Conservation (phyloP, 2,797 vertebrate species). For the Falco concolor region DNA sequence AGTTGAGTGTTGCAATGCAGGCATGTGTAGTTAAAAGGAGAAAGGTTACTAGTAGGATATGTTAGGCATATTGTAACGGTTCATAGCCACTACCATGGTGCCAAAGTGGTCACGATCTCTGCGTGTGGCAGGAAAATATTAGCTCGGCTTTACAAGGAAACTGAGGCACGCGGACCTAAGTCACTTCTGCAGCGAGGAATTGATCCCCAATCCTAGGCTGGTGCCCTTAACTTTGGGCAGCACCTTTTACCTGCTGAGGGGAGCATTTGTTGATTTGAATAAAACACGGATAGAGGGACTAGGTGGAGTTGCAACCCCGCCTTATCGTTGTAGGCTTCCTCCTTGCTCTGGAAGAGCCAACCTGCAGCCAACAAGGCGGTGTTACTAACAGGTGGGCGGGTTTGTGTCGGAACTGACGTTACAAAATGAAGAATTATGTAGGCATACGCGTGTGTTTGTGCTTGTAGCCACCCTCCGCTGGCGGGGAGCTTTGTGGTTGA, state of each 20-base stretch:
- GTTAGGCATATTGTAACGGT: background rate
- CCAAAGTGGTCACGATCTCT: background rate
- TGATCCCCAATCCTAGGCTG: background rate
- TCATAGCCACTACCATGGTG: fast-evolving
- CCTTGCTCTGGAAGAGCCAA: background rate
- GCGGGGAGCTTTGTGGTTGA: background rate
- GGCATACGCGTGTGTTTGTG: fast-evolving
- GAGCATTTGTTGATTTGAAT: background rate
- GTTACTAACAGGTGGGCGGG: fast-evolving
- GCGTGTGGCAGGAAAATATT: fast-evolving
- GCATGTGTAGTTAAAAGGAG: background rate
- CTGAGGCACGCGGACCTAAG: background rate
- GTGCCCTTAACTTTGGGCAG: background rate
- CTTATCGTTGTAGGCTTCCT: fast-evolving
- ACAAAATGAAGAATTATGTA: fast-evolving
- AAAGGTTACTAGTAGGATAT: no score
- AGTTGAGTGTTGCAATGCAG: no score
- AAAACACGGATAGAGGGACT: background rate
- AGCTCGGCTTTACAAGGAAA: background rate
- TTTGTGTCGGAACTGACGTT: background rate
- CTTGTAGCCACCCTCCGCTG: no score
- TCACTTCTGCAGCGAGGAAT: background rate
- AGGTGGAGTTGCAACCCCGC: background rate
- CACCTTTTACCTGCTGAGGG: no score
- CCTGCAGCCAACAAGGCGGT: background rate